A percentile compares a stretch with the other conserved stretches of the same genome.
phyloP scores from a whole-genome alignment of 2,888 invertebrate species.

The Apotomis capreana region DNA sequence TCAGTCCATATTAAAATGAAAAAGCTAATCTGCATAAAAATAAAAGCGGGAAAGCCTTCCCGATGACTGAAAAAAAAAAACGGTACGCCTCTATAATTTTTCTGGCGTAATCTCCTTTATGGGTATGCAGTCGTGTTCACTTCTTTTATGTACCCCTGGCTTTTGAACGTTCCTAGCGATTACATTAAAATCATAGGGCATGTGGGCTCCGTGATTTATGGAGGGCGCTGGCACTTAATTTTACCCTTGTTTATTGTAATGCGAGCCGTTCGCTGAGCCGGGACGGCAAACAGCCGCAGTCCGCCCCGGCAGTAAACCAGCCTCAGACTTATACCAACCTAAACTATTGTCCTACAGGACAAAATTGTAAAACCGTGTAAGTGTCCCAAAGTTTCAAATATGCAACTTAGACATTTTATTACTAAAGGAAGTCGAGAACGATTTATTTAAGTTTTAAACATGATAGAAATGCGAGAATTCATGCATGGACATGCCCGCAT shows the following conservation, averaged over 20 bases:
- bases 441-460: neutral
- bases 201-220: slow-evolving; percentile 63
- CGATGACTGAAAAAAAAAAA: slow-evolving; percentile 43
- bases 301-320: slow-evolving; percentile 1
- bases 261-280: slow-evolving; percentile 46
- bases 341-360: slow-evolving; percentile 6
- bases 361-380: neutral
- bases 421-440: too few species aligned
- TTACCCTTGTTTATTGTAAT: slow-evolving; percentile 59
- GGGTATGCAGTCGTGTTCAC: slow-evolving; percentile 48
- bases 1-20: slow-evolving; percentile 42
- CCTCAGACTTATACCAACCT: slow-evolving; percentile 19
- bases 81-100: slow-evolving; percentile 47
- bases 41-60: slow-evolving; percentile 47
- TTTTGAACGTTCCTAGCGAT: slow-evolving; percentile 58
- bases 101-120: slow-evolving; percentile 52
- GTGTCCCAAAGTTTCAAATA: neutral
- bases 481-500: slow-evolving; percentile 22
- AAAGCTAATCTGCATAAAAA: slow-evolving; percentile 52
- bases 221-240: slow-evolving; percentile 55
- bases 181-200: slow-evolving; percentile 58
- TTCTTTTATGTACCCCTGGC: slow-evolving; percentile 49
- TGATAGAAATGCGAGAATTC: slow-evolving; percentile 5
- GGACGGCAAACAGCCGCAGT: slow-evolving; percentile 32
- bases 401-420: neutral